These are phyloP conservation scores for Rotaria socialis DNA, from an alignment of 2,888 invertebrate species.

Conservation along the genomic window DNA sequence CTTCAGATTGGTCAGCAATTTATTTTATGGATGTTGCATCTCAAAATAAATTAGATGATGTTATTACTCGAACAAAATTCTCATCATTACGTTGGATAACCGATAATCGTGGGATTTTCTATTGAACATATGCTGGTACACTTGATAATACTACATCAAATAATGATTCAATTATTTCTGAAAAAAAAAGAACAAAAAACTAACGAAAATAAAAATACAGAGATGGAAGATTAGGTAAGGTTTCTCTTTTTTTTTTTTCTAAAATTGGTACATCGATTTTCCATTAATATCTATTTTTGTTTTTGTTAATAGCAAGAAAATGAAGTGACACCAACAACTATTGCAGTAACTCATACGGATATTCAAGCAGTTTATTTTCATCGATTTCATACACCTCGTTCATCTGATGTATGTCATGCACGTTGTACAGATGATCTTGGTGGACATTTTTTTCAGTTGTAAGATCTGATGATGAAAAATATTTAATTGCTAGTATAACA, in stretches of 20 bases:
- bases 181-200: not conserved
- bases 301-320: no score
- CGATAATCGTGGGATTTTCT: conserved; percentile 89
- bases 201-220: no score
- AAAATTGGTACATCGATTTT: no score
- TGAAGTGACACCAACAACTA: not conserved
- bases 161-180: not conserved
- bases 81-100: conserved; percentile 86
- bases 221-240: no score
- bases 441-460: conserved; percentile 68
- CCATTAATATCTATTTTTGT: no score
- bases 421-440: conserved; percentile 61
- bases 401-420: conserved; percentile 68
- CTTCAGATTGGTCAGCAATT: conserved; percentile 92
- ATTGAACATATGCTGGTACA: conserved; percentile 62
- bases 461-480: conserved; percentile 84
- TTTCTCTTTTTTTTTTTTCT: no score
- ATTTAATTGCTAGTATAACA: conserved; percentile 75
- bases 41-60: conserved; percentile 70
- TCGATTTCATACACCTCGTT: conserved; percentile 75
- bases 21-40: conserved; percentile 57
- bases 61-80: conserved; percentile 84
- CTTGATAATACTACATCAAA: not conserved
- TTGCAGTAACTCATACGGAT: conserved; percentile 25
- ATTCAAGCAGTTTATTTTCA: conserved; percentile 79